Percentiles rank a stretch among this genome's conserved stretches.
These are phyloP conservation scores for Ambastaia sidthimunki DNA, from an alignment of 2,797 vertebrate species.

Conservation along the genomic window DNA sequence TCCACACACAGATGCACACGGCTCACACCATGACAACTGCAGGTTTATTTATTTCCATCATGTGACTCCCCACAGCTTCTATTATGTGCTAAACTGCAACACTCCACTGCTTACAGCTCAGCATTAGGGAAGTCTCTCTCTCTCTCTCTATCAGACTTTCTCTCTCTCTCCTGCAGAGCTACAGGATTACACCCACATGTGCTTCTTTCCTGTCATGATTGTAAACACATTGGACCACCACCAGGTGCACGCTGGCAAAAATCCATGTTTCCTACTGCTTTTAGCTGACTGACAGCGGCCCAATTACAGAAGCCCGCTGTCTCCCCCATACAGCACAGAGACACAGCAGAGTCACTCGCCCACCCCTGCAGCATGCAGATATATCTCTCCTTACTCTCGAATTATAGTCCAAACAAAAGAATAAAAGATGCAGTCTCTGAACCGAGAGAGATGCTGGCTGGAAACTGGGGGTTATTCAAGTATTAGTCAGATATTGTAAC, in stretches of 20 bases:
- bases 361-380: slow-evolving; percentile 39
- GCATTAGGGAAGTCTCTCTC: slow-evolving; percentile 41
- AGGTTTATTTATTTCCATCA: slow-evolving; percentile 34
- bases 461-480: not conserved
- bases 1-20: not conserved
- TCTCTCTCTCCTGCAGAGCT: slow-evolving; percentile 47
- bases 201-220: slow-evolving; percentile 57
- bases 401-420: slow-evolving; percentile 47
- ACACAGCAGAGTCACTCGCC: slow-evolving; percentile 31
- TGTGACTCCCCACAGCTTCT: slow-evolving; percentile 36
- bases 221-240: slow-evolving; percentile 54
- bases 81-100: slow-evolving; percentile 45
- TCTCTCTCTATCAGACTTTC: slow-evolving; percentile 24
- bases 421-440: slow-evolving; percentile 41
- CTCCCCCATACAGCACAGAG: slow-evolving; percentile 38
- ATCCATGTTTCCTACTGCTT: slow-evolving; percentile 59
- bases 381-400: slow-evolving; percentile 32
- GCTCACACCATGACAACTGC: not conserved
- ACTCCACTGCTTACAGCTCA: slow-evolving; percentile 42
- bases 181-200: slow-evolving; percentile 60
- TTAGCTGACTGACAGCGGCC: slow-evolving; percentile 59
- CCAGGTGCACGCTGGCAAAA: slow-evolving; percentile 41
- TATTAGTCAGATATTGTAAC: slow-evolving; percentile 14
- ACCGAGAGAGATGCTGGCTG: slow-evolving; percentile 16
- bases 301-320: slow-evolving; percentile 57